phyloP scores from a whole-genome alignment of 2,888 invertebrate genomes.

The Euplagia quadripunctaria region DNA sequence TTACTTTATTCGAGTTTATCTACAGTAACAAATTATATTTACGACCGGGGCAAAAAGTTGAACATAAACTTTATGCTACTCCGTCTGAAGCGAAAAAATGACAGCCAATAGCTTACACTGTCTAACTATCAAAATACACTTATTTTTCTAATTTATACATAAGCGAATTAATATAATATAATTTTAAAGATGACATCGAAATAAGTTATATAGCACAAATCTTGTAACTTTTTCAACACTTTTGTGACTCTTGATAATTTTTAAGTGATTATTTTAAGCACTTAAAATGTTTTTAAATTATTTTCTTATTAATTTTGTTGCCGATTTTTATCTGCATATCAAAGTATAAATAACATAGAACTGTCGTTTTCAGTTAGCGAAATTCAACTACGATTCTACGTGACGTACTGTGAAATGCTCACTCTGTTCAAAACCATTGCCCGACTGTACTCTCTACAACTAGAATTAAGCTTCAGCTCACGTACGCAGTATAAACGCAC shows the following conservation, averaged over 20 bases:
- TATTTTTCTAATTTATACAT: neutral
- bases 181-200: too few relatives aligned
- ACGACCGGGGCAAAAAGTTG: neutral
- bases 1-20: neutral
- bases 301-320: too few relatives aligned
- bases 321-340: too few relatives aligned
- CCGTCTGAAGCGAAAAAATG: neutral
- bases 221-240: too few relatives aligned
- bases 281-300: neutral
- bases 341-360: too few relatives aligned
- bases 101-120: neutral
- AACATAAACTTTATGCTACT: neutral
- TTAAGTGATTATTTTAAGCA: too few relatives aligned
- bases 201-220: too few relatives aligned
- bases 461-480: slow-evolving; percentile 10
- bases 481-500: neutral
- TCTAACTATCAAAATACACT: neutral
- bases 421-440: neutral
- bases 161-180: too few relatives aligned
- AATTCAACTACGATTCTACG: too few relatives aligned
- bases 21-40: slow-evolving; percentile 1
- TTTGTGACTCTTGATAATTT: too few relatives aligned
- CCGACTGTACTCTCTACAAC: neutral
- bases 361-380: too few relatives aligned
- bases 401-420: neutral